Evolutionary conservation across 1,140 invertebrate species (phyloP), one percentile per base, ranked within the genome.

Genomic region (Drosophila watanabei): DNA sequence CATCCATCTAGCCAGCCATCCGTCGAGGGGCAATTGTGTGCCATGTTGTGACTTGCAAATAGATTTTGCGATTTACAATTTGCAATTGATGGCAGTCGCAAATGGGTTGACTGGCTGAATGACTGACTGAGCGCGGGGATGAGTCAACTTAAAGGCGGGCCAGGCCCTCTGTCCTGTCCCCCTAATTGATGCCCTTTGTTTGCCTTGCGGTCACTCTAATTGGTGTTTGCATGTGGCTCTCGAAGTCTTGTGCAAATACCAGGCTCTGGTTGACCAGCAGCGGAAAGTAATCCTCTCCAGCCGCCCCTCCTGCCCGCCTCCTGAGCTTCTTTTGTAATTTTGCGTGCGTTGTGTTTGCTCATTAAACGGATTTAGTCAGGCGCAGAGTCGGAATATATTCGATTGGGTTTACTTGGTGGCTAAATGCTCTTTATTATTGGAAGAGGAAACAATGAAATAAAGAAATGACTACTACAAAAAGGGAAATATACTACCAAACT

Each of bases 261-360:
- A 65, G 58, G 62, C 35, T 43, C 71, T 61, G 69, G 45, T 72
- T 85, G 86, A 86, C 86, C 85, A 82, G 32, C 70, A 60, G 66
- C 72, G 62, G 57, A 54, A 61, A 73, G 62, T 39, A 51, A 56
- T 61, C 28, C 49, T 43, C 45, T 75, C 45, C 30, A 35, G 4
- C 14, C 43, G 10, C 10, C 48, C 30, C 37, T 24, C 16, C 16
- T 16, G n/a, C 51, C 41, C 28, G 32, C 16, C 54, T 61, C 28
- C 24, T 39, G 30, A 35, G 39, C 58, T 71, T 49, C 76, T 80
- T 88, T 88, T 88, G 85, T 85, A 79, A 88, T 88, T 88, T 88
- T 86, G 86, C 86, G 82, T 90, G 82, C 86, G 82, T 90, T 88
- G 63, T 90, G 86, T 90, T 90, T 90, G 86, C 86, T 90, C 86